These are phyloP conservation scores for Mastacembelus armatus DNA, from an alignment of 2,797 vertebrate genomes.

Conservation along the genomic window DNA sequence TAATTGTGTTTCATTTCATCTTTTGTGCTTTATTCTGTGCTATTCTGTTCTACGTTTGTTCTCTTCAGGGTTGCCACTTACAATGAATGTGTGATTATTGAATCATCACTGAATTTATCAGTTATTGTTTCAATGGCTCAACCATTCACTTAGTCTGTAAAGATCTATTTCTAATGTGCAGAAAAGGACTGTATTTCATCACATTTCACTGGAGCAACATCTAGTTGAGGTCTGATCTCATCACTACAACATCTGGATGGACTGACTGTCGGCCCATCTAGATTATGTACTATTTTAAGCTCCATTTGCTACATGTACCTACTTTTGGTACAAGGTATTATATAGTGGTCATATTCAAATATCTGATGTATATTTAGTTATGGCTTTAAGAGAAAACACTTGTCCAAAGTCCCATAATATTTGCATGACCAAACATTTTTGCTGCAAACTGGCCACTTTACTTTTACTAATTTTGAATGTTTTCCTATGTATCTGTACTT, in stretches of 20 bases:
- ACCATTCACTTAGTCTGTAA: too few relatives aligned
- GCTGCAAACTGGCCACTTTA: background rate
- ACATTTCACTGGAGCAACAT: slow-evolving; percentile 67
- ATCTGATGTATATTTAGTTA: background rate
- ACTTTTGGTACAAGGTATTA: slow-evolving; percentile 4
- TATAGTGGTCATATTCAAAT: too few relatives aligned
- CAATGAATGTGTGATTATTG: background rate
- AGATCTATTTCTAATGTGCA: too few relatives aligned
- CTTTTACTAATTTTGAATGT: background rate
- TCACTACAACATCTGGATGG: slow-evolving; percentile 75
- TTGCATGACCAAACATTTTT: too few relatives aligned
- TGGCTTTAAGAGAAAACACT: too few relatives aligned
- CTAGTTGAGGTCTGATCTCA: slow-evolving; percentile 74
- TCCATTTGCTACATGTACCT: slow-evolving; percentile 38
- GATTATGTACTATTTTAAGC: slow-evolving; percentile 53
- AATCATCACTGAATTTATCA: too few relatives aligned
- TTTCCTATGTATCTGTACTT: background rate
- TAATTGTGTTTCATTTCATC: slow-evolving; percentile 2
- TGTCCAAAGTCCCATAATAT: too few relatives aligned
- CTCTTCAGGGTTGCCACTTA: background rate
- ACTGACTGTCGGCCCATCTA: slow-evolving; percentile 44
- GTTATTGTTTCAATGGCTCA: too few relatives aligned
- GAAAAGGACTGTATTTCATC: slow-evolving; percentile 65
- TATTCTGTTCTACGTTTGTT: background rate
- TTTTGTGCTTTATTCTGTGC: background rate